A percentile compares a stretch with the other conserved stretches of the same genome.
phyloP scores from a whole-genome alignment of 2,888 invertebrate genomes.

The Lamellibrachia satsuma region DNA sequence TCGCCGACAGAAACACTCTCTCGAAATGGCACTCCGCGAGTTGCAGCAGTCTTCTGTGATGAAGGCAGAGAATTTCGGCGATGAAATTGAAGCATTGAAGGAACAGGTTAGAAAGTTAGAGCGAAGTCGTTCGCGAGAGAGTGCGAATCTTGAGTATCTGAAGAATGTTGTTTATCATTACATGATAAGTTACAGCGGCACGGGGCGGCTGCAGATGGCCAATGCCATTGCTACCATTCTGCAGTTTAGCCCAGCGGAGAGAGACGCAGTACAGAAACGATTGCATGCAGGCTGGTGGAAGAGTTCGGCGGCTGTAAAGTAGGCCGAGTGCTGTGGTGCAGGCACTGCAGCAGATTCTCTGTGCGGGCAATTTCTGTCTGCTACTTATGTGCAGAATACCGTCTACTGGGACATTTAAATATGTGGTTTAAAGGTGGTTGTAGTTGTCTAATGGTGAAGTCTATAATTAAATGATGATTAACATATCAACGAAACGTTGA shows the following conservation, averaged over 20 bases:
- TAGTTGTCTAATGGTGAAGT: neutral
- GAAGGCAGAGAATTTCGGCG: constrained; percentile 66
- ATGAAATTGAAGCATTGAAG: constrained; percentile 70
- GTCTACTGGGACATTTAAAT: neutral
- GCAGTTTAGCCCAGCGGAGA: constrained; percentile 80
- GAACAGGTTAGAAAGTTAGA: constrained; percentile 67
- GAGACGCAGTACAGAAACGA: constrained; percentile 47
- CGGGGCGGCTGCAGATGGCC: constrained; percentile 81
- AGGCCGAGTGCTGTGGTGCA: neutral
- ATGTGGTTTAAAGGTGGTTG: neutral
- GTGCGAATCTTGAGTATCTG: constrained; percentile 87
- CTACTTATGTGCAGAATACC: neutral
- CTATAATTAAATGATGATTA: neutral
- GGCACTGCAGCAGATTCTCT: neutral
- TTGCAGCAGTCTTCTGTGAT: constrained; percentile 64
- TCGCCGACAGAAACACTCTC: constrained; percentile 75
- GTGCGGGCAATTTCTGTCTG: neutral
- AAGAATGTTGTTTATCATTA: constrained; percentile 90
- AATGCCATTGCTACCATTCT: constrained; percentile 88
- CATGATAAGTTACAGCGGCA: constrained; percentile 76
- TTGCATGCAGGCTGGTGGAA: constrained; percentile 38
- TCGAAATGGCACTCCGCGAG: constrained; percentile 70
- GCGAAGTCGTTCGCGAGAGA: constrained; percentile 74
- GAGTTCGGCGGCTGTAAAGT: neutral
- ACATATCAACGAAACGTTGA: too few species aligned